Conservation (phyloP, 2,797 vertebrate genomes). For the Melopsittacus undulatus region DNA sequence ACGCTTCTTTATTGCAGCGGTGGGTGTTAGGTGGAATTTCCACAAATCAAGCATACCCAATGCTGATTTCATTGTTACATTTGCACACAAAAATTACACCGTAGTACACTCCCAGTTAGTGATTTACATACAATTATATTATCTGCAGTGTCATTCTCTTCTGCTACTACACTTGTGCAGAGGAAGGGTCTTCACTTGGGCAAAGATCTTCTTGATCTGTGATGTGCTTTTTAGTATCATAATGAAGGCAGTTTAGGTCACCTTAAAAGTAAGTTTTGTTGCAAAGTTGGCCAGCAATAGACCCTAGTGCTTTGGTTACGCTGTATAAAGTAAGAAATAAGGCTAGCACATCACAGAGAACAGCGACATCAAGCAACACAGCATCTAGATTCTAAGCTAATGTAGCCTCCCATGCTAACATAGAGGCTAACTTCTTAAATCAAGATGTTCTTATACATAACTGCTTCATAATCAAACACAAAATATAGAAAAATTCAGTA, state of each 20-base stretch:
- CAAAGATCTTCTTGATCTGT: background rate
- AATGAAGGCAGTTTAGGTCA: background rate
- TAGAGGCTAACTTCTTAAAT: background rate
- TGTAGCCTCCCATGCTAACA: background rate
- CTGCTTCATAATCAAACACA: background rate
- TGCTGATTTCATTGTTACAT: background rate
- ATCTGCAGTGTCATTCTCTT: background rate
- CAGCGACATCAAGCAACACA: background rate
- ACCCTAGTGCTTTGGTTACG: background rate
- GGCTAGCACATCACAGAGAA: background rate
- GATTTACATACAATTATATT: background rate
- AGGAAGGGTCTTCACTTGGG: background rate
- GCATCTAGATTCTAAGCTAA: background rate
- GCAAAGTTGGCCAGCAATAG: background rate
- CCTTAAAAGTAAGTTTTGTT: background rate
- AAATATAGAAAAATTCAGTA: background rate
- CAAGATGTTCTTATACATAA: background rate
- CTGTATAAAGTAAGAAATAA: background rate
- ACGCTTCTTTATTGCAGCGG: background rate
- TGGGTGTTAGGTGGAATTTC: background rate
- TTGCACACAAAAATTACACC: background rate
- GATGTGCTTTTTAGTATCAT: background rate
- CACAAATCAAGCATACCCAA: background rate
- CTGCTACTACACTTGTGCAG: background rate
- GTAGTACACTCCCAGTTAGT: background rate